phyloP scores from a whole-genome alignment of 2,113 vertebrate genomes.

The Rhodinocichla rosea region DNA sequence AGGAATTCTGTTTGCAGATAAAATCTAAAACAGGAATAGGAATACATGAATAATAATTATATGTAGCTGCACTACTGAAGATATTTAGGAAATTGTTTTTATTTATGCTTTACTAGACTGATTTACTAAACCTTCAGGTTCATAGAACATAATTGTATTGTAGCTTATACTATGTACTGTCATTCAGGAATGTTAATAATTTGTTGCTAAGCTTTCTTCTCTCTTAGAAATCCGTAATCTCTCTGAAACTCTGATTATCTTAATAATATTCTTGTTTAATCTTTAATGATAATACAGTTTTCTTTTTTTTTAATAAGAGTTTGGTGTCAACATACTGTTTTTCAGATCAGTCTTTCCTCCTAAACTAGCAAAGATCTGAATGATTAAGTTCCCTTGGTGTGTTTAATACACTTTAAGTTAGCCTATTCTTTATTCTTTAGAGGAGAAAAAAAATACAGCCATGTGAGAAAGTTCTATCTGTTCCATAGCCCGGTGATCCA shows the following conservation, averaged over 20 bases:
- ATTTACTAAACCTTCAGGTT: slow-evolving; percentile 1
- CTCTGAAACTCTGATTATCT: neutral
- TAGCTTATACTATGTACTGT: neutral
- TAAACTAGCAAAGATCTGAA: neutral
- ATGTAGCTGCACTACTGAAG: neutral
- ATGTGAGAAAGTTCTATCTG: neutral
- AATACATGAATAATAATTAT: slow-evolving; percentile 4
- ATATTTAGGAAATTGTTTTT: slow-evolving; percentile 11
- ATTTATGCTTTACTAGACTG: neutral
- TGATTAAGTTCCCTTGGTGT: neutral
- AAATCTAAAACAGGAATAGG: neutral
- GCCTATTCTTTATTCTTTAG: neutral
- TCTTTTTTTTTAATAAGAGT: neutral
- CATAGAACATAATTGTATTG: neutral
- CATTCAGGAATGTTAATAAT: neutral
- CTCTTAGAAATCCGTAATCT: neutral
- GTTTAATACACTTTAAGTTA: neutral
- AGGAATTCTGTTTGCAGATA: neutral
- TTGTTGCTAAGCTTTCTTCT: neutral
- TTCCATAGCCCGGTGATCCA: neutral
- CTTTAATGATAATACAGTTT: neutral
- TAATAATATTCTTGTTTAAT: neutral
- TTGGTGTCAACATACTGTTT: neutral
- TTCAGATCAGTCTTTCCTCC: neutral
- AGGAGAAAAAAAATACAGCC: neutral